Evolutionary conservation across 2,113 vertebrate genomes (phyloP), one percentile per base, ranked within the genome.

Genomic region (Phycodurus eques): DNA sequence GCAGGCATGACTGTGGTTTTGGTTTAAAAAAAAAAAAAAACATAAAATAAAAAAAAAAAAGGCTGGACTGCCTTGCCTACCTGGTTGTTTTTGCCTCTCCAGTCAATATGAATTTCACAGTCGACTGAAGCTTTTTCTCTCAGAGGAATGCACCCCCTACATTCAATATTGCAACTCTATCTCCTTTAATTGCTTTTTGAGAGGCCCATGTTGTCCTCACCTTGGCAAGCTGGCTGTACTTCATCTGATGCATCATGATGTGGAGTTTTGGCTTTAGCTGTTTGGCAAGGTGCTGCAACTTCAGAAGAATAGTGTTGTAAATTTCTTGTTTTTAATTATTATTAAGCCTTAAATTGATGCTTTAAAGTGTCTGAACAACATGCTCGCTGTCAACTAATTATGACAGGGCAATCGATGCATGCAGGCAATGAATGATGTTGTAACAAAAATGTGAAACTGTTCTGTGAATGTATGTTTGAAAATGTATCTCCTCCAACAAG

Each of bases 61-160:
- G 71, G 71, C 77, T 12, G 1, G 13, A 71, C 75, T 77, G 80
- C 73, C 70, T 83, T 87, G 84, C 87, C 90, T 89, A 92, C 90
- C 88, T 90, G 90, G 71, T 74, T 83, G 85, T 90, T 88, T 91
- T 91, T 90, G 85, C 80, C 71, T 80, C 87, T 83, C 79, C 68
- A 82, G 88, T 91, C 87, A 88, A 91, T 90, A 89, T 81, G 84
- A 88, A 91, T 91, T 90, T 91, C 89, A 90, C 88, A 89, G 88
- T 91, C 88, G 89, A 33, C 85, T 90, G 91, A 84, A 65, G 84
- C 82, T 86, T 87, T 87, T 57, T 85, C 76, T 89, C 91, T 88
- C 90, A 5, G 67, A 86, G 87, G 89, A 88, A 77, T 84, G 79
- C 84, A 64, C 68, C 83, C 83, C 77, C 79, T 76, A 76, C 81